Base-by-base conservation (phyloP, 2,888 invertebrate species). In the Diogma glabrata region DNA sequence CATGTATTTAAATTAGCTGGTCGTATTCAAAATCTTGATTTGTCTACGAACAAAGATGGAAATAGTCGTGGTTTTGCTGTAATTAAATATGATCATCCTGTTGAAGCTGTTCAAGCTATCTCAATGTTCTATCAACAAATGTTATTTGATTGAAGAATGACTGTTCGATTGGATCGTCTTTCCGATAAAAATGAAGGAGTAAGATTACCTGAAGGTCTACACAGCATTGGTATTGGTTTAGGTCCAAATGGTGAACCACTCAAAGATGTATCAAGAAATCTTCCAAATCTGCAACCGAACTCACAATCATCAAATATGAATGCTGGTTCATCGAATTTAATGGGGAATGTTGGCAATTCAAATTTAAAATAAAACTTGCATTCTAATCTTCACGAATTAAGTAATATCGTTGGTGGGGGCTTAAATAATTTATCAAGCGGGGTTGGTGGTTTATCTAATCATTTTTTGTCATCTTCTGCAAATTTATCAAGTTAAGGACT, bases 91-190 rank as follows among this genome's bases (percentile, higher is more conserved):
- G 94, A 95, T 65, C 94, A 95, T 73, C 96, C 97, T 0, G 90
- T 97, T 36, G 97, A 99, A 74, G 95, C 97, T 28, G 96, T 97
- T 4, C 79, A 79, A 74, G 94, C 97, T 12, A 93, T 96, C 64
- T 92, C 95, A 28, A 95, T 97, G 96, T 84, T 99, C 63, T 90
- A 97, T 72, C 90, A 92, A 62, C 97, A 97, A 73, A 82, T 84
- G 64, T 71, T 97, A 49, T 93, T 79, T 69, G 97, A 96, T 57
- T 81, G 99, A 52, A 79, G 86, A 49, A 87, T 99, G 83, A 90
- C 91, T 20, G 96, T 97, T 5, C 83, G 95, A 53, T 85, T 97
- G 79, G 95, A 92, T 69, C 76, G 89, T 53, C 84, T 84, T n/a
- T 71, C 77, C 1, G 87, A 87, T 59, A 85, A 85, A 63, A 72